Percentiles rank a stretch among this genome's conserved stretches.
Conservation (phyloP, 1,140 invertebrate species). For the Zaprionus gabonicus region DNA sequence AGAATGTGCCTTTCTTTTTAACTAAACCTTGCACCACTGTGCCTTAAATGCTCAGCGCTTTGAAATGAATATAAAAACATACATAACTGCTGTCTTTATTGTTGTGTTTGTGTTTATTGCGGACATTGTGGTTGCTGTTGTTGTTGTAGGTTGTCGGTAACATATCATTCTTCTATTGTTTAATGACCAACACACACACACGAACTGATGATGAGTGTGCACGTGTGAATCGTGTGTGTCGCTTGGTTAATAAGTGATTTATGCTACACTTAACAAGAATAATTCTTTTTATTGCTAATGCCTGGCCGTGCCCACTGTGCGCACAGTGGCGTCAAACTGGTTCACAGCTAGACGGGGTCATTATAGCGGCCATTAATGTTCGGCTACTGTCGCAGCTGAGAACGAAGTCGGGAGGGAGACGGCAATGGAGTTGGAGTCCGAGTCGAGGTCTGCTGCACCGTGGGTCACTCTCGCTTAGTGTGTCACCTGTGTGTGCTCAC, state of each 20-base stretch:
- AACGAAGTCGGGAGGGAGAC: neutral
- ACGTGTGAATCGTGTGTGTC: slow-evolving; percentile 9
- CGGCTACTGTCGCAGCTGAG: slow-evolving; percentile 22
- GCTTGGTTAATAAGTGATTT: slow-evolving; percentile 41
- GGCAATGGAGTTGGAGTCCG: neutral
- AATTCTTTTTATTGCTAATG: slow-evolving; percentile 48
- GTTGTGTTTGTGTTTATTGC: slow-evolving; percentile 9
- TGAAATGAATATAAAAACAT: slow-evolving; percentile 55
- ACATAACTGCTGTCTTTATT: slow-evolving; percentile 46
- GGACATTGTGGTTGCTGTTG: slow-evolving; percentile 2
- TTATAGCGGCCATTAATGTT: slow-evolving; percentile 28
- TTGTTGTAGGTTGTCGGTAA: slow-evolving; percentile 43
- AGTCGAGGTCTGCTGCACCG: neutral
- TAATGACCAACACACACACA: slow-evolving; percentile 29
- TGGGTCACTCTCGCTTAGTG: slow-evolving; percentile 38
- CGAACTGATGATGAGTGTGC: neutral
- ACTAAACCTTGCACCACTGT: slow-evolving; percentile 20
- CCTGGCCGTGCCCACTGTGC: slow-evolving; percentile 2
- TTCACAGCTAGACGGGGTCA: slow-evolving; percentile 28
- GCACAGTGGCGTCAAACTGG: slow-evolving; percentile 29
- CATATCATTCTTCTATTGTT: slow-evolving; percentile 60
- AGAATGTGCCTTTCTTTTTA: neutral
- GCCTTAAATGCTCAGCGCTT: slow-evolving; percentile 37
- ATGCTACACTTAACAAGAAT: slow-evolving; percentile 51
- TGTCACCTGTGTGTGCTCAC: slow-evolving; percentile 11